Evolutionary conservation across 1,140 invertebrate species (phyloP), one percentile per base, ranked within the genome.

Genomic region (Lepidurus couesii): DNA sequence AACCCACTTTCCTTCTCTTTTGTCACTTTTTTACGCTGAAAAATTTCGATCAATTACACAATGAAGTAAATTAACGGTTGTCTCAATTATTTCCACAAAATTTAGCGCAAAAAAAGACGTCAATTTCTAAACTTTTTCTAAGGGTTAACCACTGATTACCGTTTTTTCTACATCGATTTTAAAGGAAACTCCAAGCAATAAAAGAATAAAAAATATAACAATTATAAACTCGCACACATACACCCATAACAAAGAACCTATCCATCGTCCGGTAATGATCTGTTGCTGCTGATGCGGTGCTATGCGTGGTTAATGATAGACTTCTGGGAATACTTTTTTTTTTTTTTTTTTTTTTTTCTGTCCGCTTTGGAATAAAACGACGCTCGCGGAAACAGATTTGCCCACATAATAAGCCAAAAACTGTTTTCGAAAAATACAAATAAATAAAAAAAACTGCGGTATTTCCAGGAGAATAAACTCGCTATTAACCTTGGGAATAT

Each of bases 241-340:
- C 53, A 65, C 53, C 0, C 53, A 65, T 21, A 65, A 65, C 53
- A 65, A 65, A 65, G 53, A 34, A 65, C 53, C 53, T 65, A 65
- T 65, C 53, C 53, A 65, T 65, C 53, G 53, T 65, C 53, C 53
- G 53, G 53, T 65, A 65, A 65, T 65, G 53, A 65, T 65, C 53
- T 65, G 53, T 65, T 65, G 53, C 53, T 65, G 16, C 53, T 65
- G 34, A 34, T 34, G 34, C 34, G 34, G 34, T 65, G 53, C 53
- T 65, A n/a, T 65, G 53, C 53, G 34, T 34, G 53, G 53, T 65
- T 65, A 65, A 65, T 65, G 53, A 65, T 65, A 65, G 53, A 65
- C 53, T 65, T 65, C 53, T 65, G 53, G 53, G 53, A 65, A 65
- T 65, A 65, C 16, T n/a, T 7, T 65, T 65, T 21, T 65, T 21